Conservation (phyloP, 2,113 vertebrate species). For the Pithys albifrons region DNA sequence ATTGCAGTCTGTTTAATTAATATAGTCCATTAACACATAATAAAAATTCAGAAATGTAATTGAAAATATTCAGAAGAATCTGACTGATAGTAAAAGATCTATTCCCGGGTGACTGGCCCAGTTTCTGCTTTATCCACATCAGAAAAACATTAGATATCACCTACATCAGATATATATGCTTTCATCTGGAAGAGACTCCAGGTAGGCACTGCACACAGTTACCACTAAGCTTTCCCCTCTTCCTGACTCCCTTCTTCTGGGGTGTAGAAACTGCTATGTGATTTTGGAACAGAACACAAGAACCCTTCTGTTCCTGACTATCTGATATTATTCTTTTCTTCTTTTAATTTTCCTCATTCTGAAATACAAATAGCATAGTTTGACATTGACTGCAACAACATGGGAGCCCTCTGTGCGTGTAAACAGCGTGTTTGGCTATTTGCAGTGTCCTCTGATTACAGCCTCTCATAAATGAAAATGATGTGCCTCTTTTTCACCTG, state of each 20-base stretch:
- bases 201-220: background rate
- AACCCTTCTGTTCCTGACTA: background rate
- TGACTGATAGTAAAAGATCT: background rate
- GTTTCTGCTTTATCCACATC: background rate
- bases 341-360: background rate
- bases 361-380: background rate
- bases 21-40: constrained; percentile 28
- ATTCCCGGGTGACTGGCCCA: background rate
- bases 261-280: background rate
- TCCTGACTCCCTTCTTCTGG: background rate
- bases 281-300: background rate
- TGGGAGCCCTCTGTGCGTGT: background rate
- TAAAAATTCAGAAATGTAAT: constrained; percentile 42
- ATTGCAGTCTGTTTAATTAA: constrained; percentile 60
- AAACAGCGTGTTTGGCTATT: background rate
- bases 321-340: background rate
- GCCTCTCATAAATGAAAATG: background rate
- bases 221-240: background rate
- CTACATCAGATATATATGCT: background rate
- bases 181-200: background rate
- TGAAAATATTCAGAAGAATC: constrained; percentile 39
- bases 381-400: background rate
- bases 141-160: background rate
- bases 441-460: background rate
- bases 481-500: background rate